Conservation (phyloP, 2,113 vertebrate species). For the Nibea albiflora region DNA sequence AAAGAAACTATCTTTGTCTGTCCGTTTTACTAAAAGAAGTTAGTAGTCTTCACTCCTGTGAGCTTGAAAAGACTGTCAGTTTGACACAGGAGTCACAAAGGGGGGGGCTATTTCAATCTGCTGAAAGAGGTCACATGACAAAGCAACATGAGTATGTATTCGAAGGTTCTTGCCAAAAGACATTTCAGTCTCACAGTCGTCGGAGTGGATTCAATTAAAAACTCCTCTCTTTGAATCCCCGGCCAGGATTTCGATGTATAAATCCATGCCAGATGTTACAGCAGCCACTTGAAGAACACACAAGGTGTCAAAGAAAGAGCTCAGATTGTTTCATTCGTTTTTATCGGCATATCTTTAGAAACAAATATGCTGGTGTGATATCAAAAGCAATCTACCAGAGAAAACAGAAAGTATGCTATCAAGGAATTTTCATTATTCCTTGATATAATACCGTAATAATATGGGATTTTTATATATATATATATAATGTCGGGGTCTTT, state of each 20-base stretch:
- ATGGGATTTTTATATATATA: too few species aligned
- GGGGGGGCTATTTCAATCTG: constrained; percentile 8
- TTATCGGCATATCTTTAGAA: constrained; percentile 44
- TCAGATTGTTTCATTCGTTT: constrained; percentile 54
- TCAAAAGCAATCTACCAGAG: constrained; percentile 17
- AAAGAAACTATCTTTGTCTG: not conserved
- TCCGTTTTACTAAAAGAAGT: constrained; percentile 1
- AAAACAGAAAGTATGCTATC: not conserved
- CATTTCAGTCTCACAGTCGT: constrained; percentile 69
- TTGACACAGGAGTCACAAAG: constrained; percentile 17
- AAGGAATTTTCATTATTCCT: not conserved
- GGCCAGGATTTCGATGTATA: constrained; percentile 67
- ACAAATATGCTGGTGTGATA: not conserved
- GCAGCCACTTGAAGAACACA: constrained; percentile 66
- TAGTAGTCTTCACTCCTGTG: not conserved
- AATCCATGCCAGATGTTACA: constrained; percentile 77
- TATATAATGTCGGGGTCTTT: not conserved
- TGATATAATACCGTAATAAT: not conserved
- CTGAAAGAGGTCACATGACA: constrained; percentile 60
- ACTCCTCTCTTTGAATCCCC: constrained; percentile 72
- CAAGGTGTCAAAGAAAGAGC: constrained; percentile 65
- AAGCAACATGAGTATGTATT: constrained; percentile 61
- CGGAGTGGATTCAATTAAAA: constrained; percentile 76
- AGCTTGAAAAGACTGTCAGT: constrained; percentile 12
- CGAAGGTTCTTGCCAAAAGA: constrained; percentile 63